phyloP scores from a whole-genome alignment of 2,888 invertebrate species.

The Anaspis maculata region DNA sequence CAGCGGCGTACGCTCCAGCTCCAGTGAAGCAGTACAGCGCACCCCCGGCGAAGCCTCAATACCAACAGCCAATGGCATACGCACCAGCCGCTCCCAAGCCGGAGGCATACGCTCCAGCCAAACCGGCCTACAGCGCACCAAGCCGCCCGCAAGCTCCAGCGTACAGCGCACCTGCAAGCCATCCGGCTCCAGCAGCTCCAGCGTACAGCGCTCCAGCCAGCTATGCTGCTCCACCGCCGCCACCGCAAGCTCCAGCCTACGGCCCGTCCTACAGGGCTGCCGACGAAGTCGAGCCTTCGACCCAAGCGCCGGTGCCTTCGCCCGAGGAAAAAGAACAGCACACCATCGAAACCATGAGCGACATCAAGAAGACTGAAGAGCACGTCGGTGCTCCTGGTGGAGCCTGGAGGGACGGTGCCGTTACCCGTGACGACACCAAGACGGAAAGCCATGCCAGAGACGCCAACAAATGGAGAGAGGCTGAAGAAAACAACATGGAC shows the following conservation, averaged over 20 bases:
- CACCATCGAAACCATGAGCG: conserved; percentile 27
- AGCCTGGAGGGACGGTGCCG: too few relatives aligned
- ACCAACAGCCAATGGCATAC: conserved; percentile 4
- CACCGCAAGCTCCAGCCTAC: conserved; percentile 9
- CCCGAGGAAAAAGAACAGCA: conserved; percentile 22
- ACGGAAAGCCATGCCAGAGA: too few relatives aligned
- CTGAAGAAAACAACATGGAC: too few relatives aligned
- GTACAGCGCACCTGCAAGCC: conserved; percentile 10
- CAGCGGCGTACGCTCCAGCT: conserved; percentile 9
- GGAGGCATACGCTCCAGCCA: conserved; percentile 4
- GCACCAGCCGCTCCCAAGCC: conserved; percentile 11
- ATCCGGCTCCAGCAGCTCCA: conserved; percentile 10
- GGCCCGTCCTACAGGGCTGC: conserved; percentile 11
- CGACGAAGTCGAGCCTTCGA: conserved; percentile 1
- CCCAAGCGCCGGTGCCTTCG: background rate
- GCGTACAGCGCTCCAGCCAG: conserved; percentile 12
- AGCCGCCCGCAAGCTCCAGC: conserved; percentile 3
- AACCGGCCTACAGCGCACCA: background rate
- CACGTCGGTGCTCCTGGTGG: too few relatives aligned
- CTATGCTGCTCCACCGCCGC: conserved; percentile 8
- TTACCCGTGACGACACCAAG: too few relatives aligned
- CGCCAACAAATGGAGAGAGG: too few relatives aligned
- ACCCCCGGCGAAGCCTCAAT: too few relatives aligned
- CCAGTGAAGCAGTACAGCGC: conserved; percentile 7
- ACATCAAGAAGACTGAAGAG: conserved; percentile 23